Evolutionary conservation across 37 sponge, comb jelly and placozoan species (phyloP), one percentile per base, ranked within the genome.

Genomic region (Mnemiopsis leidyi): DNA sequence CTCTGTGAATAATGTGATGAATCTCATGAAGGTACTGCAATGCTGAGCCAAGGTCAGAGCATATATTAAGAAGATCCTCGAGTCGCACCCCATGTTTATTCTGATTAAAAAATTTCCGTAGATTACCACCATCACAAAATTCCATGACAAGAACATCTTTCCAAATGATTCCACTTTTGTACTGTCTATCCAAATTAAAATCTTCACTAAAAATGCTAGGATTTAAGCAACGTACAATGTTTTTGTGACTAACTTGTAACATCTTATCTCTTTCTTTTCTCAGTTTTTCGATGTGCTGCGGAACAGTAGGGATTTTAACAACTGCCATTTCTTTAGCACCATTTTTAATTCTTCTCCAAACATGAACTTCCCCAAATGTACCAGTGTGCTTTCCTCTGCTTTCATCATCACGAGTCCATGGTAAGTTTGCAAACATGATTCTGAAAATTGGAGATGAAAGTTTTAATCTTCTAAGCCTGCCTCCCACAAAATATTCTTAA

Each of bases 1-100:
- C 90, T 40, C 90, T 85, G 39, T 85, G 90, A 3, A 85, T 85
- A n/a, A 85, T 85, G 90, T 85, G 90, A 40, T 85, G 90, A 0
- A 40, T 29, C 25, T 85, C 90, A 40, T 85, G 90, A 23, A 85
- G 61, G 29, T 85, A 85, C 23, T 85, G 90, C 7, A 85, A 37
- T 9, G 90, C 90, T 23, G 61, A 38, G 13, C 90, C 90, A 23
- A 85, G 61, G 30, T 85, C 90, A 39, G 61, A 40, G 61, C 48
- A 85, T 28, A 85, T 85, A 23, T 85, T 85, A 7, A 85, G 25
- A 20, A 38, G 24, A 23, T 85, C 90, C 32, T 39, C 35, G 0
- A 85, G 24, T 23, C 90, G 38, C 1, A 85, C 90, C 25, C 90
- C 90, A 40, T 85, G 61, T 39, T 39, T 85, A 85, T 85, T 85